These are phyloP conservation scores for Dromas ardeola DNA, from an alignment of 2,113 vertebrate species.

Conservation along the genomic window DNA sequence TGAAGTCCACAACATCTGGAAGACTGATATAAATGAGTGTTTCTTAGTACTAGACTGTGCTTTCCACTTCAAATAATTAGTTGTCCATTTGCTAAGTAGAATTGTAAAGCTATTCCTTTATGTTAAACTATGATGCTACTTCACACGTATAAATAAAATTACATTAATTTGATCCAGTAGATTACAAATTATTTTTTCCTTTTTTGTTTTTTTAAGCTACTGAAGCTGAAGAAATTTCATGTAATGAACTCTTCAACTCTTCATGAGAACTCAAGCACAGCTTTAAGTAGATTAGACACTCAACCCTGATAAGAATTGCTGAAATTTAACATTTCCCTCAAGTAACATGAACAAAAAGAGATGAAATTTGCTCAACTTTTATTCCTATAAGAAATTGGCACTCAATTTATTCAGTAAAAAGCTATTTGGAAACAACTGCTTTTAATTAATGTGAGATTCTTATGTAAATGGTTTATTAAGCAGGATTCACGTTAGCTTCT, in stretches of 20 bases:
- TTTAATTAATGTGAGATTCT: neutral
- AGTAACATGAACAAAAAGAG: neutral
- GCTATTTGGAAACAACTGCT: neutral
- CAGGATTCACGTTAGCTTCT: neutral
- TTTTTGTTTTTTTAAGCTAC: neutral
- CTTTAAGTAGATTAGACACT: neutral
- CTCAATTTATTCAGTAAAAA: neutral
- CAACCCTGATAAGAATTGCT: neutral
- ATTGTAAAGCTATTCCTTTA: neutral
- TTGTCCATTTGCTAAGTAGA: neutral
- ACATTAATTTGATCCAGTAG: neutral
- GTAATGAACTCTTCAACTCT: neutral
- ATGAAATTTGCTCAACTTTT: neutral
- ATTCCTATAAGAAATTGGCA: neutral
- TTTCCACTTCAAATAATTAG: neutral
- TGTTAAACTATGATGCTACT: neutral
- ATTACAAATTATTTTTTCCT: neutral
- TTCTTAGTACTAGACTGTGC: neutral
- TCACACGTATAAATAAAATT: neutral
- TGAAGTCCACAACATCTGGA: neutral
- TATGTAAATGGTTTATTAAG: neutral
- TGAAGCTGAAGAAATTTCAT: neutral
- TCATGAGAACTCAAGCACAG: neutral
- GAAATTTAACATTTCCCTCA: neutral
- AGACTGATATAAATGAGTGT: neutral